Conservation (phyloP, 2,888 invertebrate species). For the Schizotus pectinicornis region DNA sequence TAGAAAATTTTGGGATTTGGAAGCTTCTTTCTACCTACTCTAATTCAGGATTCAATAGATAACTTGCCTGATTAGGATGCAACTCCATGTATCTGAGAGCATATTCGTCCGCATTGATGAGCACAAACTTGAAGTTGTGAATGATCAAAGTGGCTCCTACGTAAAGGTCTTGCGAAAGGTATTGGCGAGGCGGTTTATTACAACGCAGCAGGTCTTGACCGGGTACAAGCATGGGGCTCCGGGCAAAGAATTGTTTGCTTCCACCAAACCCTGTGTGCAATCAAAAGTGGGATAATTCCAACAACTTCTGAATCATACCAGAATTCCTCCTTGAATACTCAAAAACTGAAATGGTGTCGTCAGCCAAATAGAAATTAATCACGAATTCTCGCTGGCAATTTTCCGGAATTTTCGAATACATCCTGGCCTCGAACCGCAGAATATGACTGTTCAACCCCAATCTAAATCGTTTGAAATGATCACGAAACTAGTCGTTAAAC, state of each 20-base stretch:
- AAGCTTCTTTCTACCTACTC: background rate
- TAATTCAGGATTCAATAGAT: no score
- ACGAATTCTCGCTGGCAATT: conserved; percentile 76
- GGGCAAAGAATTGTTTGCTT: conserved; percentile 69
- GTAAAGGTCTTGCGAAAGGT: conserved; percentile 81
- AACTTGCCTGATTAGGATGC: conserved; percentile 74
- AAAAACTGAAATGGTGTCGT: conserved; percentile 84
- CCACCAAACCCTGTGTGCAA: conserved; percentile 57
- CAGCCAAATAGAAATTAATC: conserved; percentile 79
- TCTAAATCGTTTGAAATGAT: conserved; percentile 56
- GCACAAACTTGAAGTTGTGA: conserved; percentile 78
- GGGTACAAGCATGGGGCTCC: conserved; percentile 74
- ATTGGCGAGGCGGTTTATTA: conserved; percentile 75
- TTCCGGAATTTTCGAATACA: conserved; percentile 74
- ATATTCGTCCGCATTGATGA: conserved; percentile 85
- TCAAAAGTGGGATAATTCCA: background rate
- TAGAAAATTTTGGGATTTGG: no score
- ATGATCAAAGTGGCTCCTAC: conserved; percentile 81
- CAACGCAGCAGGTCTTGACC: conserved; percentile 71
- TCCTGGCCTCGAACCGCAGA: conserved; percentile 78
- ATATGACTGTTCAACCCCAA: conserved; percentile 77
- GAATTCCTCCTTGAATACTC: conserved; percentile 68
- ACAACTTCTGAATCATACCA: conserved; percentile 25
- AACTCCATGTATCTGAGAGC: conserved; percentile 87
- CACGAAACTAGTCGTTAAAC: background rate